A percentile compares a stretch with the other conserved stretches of the same genome.
These are phyloP conservation scores for Vireo altiloquus DNA, from an alignment of 2,113 vertebrate species.

Conservation along the genomic window DNA sequence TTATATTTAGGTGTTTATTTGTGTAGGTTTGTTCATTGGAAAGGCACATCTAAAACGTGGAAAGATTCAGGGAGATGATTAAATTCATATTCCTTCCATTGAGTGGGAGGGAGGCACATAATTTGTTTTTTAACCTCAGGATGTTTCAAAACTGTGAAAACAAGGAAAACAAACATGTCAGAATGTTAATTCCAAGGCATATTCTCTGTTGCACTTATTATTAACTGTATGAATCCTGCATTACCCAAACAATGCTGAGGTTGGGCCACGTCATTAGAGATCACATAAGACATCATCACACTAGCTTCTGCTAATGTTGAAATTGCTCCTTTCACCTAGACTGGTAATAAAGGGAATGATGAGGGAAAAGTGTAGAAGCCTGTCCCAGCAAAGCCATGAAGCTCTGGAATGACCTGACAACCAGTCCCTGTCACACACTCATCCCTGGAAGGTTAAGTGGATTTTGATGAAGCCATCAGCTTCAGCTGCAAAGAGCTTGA, in stretches of 20 bases:
- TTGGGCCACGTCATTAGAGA: background rate
- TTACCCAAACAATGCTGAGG: background rate
- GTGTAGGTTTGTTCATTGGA: background rate
- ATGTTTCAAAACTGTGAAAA: background rate
- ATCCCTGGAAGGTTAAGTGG: slow-evolving; percentile 41
- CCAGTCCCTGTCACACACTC: background rate
- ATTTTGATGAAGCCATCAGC: slow-evolving; percentile 52
- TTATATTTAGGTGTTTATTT: background rate
- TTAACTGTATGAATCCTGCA: background rate
- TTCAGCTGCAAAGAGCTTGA: background rate
- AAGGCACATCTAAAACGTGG: background rate
- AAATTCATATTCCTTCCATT: too few relatives aligned
- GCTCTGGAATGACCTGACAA: background rate
- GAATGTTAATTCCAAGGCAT: background rate
- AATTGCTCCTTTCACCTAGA: background rate
- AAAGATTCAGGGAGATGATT: background rate
- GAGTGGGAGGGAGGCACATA: background rate
- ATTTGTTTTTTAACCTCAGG: background rate
- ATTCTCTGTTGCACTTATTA: background rate
- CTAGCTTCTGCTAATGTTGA: background rate
- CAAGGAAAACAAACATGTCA: background rate
- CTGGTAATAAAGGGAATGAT: background rate
- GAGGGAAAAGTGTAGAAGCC: background rate
- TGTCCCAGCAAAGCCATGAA: background rate
- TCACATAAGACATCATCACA: background rate